phyloP scores from a whole-genome alignment of 1,140 invertebrate genomes.

The Drosophila oshimai region DNA sequence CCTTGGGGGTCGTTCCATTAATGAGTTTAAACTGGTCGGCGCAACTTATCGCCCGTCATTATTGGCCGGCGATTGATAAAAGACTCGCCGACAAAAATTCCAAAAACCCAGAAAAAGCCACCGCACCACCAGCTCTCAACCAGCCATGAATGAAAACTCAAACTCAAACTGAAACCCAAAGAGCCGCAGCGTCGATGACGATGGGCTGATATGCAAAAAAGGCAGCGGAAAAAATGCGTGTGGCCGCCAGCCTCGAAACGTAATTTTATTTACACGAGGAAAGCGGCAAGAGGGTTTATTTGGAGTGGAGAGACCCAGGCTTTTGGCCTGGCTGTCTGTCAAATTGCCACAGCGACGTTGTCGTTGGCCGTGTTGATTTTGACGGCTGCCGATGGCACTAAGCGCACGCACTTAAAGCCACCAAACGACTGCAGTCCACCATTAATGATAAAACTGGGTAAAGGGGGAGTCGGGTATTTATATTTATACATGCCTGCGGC shows the following conservation, averaged over 20 bases:
- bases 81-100: conserved; percentile 68
- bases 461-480: too few relatives aligned
- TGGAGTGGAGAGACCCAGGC: neutral
- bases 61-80: conserved; percentile 78
- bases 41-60: conserved; percentile 78
- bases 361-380: conserved; percentile 64
- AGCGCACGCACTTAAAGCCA: conserved; percentile 72
- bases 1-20: conserved; percentile 70
- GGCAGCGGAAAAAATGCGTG: conserved; percentile 57
- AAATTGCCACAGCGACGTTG: conserved; percentile 37
- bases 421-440: conserved; percentile 51
- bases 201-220: conserved; percentile 55
- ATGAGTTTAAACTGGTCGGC: conserved; percentile 66
- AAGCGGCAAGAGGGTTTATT: neutral
- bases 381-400: conserved; percentile 77
- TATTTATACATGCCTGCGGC: too few relatives aligned
- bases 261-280: conserved; percentile 76
- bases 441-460: conserved; percentile 37
- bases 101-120: conserved; percentile 42
- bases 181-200: conserved; percentile 47
- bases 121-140: too few relatives aligned
- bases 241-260: conserved; percentile 63
- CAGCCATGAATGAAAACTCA: conserved; percentile 74
- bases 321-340: conserved; percentile 65
- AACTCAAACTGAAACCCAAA: too few relatives aligned